Percentiles rank a stretch among this genome's conserved stretches.
These are phyloP conservation scores for Phrynocephalus vlangalii DNA, from an alignment of 2,797 vertebrate genomes.

Conservation along the genomic window DNA sequence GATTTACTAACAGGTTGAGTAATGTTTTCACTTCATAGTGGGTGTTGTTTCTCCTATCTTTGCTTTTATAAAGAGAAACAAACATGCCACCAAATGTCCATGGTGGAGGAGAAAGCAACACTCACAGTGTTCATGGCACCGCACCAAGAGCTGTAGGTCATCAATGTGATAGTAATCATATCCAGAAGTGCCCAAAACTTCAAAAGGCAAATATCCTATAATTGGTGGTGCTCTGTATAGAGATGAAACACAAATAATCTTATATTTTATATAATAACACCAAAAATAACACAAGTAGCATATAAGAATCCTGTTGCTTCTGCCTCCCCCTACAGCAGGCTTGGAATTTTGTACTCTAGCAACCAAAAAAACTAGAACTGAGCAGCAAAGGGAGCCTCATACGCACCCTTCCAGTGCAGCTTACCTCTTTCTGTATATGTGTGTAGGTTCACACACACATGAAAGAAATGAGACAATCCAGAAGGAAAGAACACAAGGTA, in stretches of 20 bases:
- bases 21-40: background rate
- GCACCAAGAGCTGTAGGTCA: constrained; percentile 83
- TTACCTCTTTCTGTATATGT: no score
- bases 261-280: background rate
- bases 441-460: background rate
- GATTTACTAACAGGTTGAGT: background rate
- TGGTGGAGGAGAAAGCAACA: background rate
- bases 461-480: background rate
- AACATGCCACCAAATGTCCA: constrained; percentile 5
- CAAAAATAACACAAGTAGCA: background rate
- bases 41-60: background rate
- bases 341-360: background rate
- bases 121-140: constrained; percentile 83
- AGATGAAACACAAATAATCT: constrained; percentile 28
- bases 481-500: constrained; percentile 5
- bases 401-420: background rate
- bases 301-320: background rate
- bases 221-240: constrained; percentile 81
- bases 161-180: constrained; percentile 87
- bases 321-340: background rate
- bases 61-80: constrained; percentile 21
- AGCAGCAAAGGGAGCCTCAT: background rate
- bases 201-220: constrained; percentile 86
- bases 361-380: background rate
- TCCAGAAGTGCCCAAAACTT: constrained; percentile 86